Percentiles rank a stretch among this genome's conserved stretches.
These are phyloP conservation scores for Nymphalis c-album DNA, from an alignment of 2,888 invertebrate genomes.

Conservation along the genomic window DNA sequence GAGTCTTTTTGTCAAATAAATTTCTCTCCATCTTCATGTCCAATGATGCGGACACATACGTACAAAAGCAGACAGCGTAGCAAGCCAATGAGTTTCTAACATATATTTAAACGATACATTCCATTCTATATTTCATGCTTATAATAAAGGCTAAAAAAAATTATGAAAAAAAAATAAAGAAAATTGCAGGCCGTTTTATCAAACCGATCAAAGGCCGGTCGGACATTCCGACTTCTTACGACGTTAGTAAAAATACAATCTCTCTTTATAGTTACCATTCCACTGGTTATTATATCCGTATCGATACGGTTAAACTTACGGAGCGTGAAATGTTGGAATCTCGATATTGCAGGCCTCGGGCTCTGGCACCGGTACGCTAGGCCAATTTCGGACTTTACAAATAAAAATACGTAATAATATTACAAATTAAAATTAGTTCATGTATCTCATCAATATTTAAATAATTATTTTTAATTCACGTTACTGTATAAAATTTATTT, in stretches of 20 bases:
- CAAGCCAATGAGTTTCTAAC: constrained; percentile 17
- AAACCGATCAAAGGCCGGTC: constrained; percentile 79
- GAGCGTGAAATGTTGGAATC: constrained; percentile 77
- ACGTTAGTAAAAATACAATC: constrained; percentile 82
- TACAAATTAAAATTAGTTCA: constrained; percentile 31
- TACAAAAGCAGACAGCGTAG: constrained; percentile 22
- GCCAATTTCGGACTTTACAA: constrained; percentile 58
- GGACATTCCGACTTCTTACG: constrained; percentile 80
- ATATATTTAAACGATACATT: constrained; percentile 42
- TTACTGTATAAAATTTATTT: no score
- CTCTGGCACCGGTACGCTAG: constrained; percentile 51
- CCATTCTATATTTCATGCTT: constrained; percentile 50
- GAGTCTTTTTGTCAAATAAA: constrained; percentile 20
- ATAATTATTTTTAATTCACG: no score
- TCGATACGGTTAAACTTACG: constrained; percentile 75
- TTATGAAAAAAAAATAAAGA: constrained; percentile 60
- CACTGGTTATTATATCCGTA: constrained; percentile 80
- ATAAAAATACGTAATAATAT: constrained; percentile 43
- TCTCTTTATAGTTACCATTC: constrained; percentile 81
- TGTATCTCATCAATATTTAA: no score
- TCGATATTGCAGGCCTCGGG: constrained; percentile 66
- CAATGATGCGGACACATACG: constrained; percentile 19
- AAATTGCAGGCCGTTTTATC: constrained; percentile 76
- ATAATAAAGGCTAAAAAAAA: constrained; percentile 64
- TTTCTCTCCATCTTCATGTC: constrained; percentile 25